Evolutionary conservation across 2,113 vertebrate genomes (phyloP), one percentile per base, ranked within the genome.

Genomic region (Cyanoramphus novaezelandiae): DNA sequence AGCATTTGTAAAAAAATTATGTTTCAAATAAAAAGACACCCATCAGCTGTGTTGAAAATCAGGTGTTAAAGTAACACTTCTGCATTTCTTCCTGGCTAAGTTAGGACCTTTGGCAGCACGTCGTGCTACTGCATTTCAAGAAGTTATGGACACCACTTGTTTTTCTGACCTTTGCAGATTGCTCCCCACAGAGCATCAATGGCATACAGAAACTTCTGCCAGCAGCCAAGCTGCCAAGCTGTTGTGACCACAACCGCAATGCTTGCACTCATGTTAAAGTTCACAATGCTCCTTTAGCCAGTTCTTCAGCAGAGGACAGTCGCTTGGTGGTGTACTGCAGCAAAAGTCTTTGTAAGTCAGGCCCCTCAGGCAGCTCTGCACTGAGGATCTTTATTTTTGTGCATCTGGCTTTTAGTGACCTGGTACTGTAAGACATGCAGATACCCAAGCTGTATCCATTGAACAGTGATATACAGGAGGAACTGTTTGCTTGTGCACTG

Each of bases 381-480:
- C 23, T 27, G 25, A 29, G 9, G 6, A n/a, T 37, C 28, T 87
- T 60, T 4, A 9, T 31, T 50, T 88, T 52, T 57, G 29, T 50
- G 9, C 43, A 6, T n/a, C 10, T 68, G 62, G 13, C 9, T 93
- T 78, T 82, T 29, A 52, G 39, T 16, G 17, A 21, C 17, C 43
- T 75, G 15, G 15, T 70, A 52, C 19, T 7, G 29, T 13, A 70
- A 53, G 5, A 53, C 19, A 29, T 27, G 7, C 8, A 75, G 47
- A 35, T 3, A 70, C 12, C 1, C 0, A 1, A 52, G 5, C 17
- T 75, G 8, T 27, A n/a, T 64, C 52, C 5, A 4, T 3, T 33
- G 23, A 85, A 47, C 23, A 50, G 35, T 9, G 21, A 8, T 64
- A 20, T 10, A 25, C 1, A 79, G 39, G 25, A 28, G 13, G 19